Evolutionary conservation across 2,113 vertebrate genomes (phyloP), one percentile per base, ranked within the genome.

Genomic region (Larimichthys crocea): DNA sequence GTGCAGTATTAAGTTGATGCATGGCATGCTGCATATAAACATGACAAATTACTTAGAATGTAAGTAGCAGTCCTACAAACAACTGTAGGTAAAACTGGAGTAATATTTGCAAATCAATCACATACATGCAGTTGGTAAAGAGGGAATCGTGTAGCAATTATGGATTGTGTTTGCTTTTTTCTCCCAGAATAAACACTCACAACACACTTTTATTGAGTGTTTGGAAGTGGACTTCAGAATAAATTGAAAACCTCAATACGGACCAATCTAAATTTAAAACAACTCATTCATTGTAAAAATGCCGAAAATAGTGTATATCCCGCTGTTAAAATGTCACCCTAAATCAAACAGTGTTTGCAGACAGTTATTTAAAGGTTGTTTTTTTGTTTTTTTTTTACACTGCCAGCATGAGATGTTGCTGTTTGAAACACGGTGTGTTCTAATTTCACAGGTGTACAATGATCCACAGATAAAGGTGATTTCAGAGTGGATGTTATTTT

Each of bases 401-500:
- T 5, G 31, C 7, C 15, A 10, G n/a, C 24, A 9, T 60, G 26
- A 24, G 56, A 19, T 42, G 31, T 8, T 35, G n/a, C 50, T 71
- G 42, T 22, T 71, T 20, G 29, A 74, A 83, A 75, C 31, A 46
- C 24, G 72, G 10, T 3, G 4, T 40, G n/a, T 56, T 69, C 56
- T n/a, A 10, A n/a, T 62, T 57, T 65, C 22, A 66, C 55, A 10
- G 55, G 57, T 35, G 26, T 16, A 50, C 64, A 57, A 16, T 63
- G 52, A 71, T 52, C 42, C 56, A 50, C 22, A 74, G 63, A 62
- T 49, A 81, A 62, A 64, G 61, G 10, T 46, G 62, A 29, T 35
- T 24, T 31, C 12, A 53, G 24, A 48, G 72, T 42, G 15, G 49
- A 4, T 57, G 46, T 67, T 56, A 11, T 69, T 46, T 68, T 52